These are phyloP conservation scores for Subacronicta megacephala DNA, from an alignment of 2,888 invertebrate species.

Conservation along the genomic window DNA sequence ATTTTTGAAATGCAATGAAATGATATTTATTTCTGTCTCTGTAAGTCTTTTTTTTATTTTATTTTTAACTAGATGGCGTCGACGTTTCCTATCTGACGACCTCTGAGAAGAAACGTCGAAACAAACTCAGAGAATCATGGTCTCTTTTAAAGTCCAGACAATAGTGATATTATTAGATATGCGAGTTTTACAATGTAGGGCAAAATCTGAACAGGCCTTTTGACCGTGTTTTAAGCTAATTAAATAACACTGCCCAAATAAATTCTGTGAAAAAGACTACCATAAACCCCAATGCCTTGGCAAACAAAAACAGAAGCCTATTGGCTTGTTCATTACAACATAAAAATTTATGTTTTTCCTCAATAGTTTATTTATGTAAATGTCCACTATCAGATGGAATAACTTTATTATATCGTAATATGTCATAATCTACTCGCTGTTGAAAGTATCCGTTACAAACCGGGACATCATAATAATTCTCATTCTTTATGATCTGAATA, in stretches of 20 bases:
- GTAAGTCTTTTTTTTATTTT: too few relatives aligned
- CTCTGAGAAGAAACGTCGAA: too few relatives aligned
- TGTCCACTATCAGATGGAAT: slow-evolving; percentile 45
- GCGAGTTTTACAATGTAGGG: too few relatives aligned
- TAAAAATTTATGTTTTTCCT: slow-evolving; percentile 26
- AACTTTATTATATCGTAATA: slow-evolving; percentile 53
- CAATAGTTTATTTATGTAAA: slow-evolving; percentile 54
- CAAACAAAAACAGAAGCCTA: slow-evolving; percentile 39
- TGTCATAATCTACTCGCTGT: slow-evolving; percentile 54
- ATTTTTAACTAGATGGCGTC: too few relatives aligned
- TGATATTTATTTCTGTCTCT: too few relatives aligned
- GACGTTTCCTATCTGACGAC: too few relatives aligned
- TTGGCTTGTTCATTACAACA: slow-evolving; percentile 23
- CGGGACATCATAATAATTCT: slow-evolving; percentile 52
- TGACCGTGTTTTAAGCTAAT: too few relatives aligned
- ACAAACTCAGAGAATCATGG: too few relatives aligned
- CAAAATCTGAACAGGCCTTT: too few relatives aligned
- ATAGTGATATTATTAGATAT: too few relatives aligned
- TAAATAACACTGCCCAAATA: slow-evolving; percentile 4
- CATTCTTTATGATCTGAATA: slow-evolving; percentile 48
- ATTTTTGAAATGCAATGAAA: too few relatives aligned
- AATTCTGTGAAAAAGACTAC: slow-evolving; percentile 9
- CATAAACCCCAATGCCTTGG: slow-evolving; percentile 1
- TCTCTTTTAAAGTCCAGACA: too few relatives aligned
- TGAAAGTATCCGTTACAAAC: slow-evolving; percentile 50